Evolutionary conservation across 2,888 invertebrate species (phyloP).

Genomic region (Zaprionus lineosus): DNA sequence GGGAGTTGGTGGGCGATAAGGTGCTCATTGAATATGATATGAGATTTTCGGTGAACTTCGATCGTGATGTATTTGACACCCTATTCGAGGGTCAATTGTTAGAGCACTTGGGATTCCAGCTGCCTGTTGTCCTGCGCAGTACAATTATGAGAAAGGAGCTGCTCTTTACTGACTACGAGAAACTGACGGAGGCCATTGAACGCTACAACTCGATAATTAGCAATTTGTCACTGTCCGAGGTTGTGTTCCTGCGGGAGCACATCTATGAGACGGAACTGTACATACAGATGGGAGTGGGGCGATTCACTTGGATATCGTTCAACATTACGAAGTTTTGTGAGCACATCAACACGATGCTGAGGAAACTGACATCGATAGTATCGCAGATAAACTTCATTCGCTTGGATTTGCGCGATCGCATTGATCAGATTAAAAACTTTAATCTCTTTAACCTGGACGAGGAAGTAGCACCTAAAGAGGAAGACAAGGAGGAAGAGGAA

Average conservation of each 20-base stretch:
- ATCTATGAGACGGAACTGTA: slow-evolving; percentile 88
- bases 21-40: slow-evolving; percentile 87
- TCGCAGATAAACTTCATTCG: slow-evolving; percentile 88
- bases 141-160: slow-evolving; percentile 84
- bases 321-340: slow-evolving; percentile 89
- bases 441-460: slow-evolving; percentile 83
- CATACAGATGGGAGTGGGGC: slow-evolving; percentile 90
- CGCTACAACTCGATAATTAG: slow-evolving; percentile 87
- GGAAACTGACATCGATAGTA: slow-evolving; percentile 86
- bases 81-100: slow-evolving; percentile 89
- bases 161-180: slow-evolving; percentile 87
- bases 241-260: slow-evolving; percentile 87
- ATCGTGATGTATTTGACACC: slow-evolving; percentile 85
- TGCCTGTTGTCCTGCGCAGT: slow-evolving; percentile 84
- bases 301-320: slow-evolving; percentile 93
- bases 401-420: slow-evolving; percentile 85
- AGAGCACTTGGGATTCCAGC: slow-evolving; percentile 87
- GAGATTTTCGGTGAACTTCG: slow-evolving; percentile 87
- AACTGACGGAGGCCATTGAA: slow-evolving; percentile 85
- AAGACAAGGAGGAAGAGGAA: no score
- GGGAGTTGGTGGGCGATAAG: slow-evolving; percentile 87
- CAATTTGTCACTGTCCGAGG: slow-evolving; percentile 88
- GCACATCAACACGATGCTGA: slow-evolving; percentile 85
- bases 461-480: not conserved
- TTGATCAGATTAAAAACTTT: slow-evolving; percentile 84